Percentiles rank a stretch among this genome's conserved stretches.
Evolutionary conservation across 30 jellyfish, hydroid and myxozoan genomes (phyloP).

Genomic region (Chironex yamaguchii): DNA sequence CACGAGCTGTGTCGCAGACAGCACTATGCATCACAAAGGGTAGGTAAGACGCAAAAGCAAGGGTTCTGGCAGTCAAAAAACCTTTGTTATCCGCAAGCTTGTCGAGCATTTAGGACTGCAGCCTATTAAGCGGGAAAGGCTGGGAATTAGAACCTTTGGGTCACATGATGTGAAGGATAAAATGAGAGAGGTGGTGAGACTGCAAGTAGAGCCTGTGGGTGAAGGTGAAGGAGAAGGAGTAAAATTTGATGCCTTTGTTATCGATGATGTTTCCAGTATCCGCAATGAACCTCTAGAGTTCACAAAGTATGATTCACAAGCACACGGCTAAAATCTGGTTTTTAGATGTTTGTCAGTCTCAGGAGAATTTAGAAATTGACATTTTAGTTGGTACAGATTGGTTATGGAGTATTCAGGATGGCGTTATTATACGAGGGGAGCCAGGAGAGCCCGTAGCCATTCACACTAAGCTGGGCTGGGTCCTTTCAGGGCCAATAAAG

Average conservation of each 20-base stretch:
- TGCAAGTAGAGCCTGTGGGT: neutral
- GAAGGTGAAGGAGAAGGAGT: neutral
- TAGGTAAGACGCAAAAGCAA: constrained; percentile 1
- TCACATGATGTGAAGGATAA: neutral
- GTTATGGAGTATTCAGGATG: constrained; percentile 37
- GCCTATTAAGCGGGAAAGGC: constrained; percentile 4
- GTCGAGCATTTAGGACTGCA: neutral
- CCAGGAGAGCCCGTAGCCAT: constrained; percentile 38
- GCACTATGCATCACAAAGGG: constrained; percentile 19
- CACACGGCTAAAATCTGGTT: neutral
- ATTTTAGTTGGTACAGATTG: neutral
- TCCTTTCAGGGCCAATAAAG: constrained; percentile 8
- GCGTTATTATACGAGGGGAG: constrained; percentile 42
- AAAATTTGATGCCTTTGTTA: constrained; percentile 19
- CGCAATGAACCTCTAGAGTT: constrained; percentile 6
- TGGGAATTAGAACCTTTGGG: constrained; percentile 20
- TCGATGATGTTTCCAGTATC: constrained; percentile 3
- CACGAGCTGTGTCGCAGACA: constrained; percentile 21
- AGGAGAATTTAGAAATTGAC: neutral
- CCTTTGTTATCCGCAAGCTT: too few relatives aligned
- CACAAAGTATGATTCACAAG: neutral
- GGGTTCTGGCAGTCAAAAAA: neutral
- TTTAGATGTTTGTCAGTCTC: constrained; percentile 1
- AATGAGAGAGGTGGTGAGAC: neutral
- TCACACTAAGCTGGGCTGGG: constrained; percentile 26